Conservation (phyloP, 2,888 invertebrate genomes). For the Villa cingulata region DNA sequence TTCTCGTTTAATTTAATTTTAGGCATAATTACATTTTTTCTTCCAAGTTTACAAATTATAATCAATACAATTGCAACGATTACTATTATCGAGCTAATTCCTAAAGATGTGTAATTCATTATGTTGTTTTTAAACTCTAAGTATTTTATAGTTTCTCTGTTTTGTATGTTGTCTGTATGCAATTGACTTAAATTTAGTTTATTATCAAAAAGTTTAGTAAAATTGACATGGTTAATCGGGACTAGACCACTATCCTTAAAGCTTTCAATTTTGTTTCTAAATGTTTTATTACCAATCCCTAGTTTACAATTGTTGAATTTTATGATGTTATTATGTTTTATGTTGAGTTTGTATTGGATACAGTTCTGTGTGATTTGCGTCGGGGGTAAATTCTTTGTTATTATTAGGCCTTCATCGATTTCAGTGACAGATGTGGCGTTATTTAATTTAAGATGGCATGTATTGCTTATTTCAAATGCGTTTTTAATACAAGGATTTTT, state of each 20-base stretch:
- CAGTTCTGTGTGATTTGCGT: not conserved
- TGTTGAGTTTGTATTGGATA: not conserved
- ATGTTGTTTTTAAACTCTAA: not conserved
- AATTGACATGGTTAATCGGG: not conserved
- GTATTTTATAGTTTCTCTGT: not conserved
- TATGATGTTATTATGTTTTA: not conserved
- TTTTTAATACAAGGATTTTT: not conserved
- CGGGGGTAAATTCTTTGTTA: not conserved
- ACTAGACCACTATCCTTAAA: not conserved
- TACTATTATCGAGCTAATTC: not conserved
- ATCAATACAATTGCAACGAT: not conserved
- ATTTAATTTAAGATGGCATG: not conserved
- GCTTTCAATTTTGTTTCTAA: not conserved
- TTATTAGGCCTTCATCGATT: not conserved
- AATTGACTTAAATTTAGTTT: not conserved
- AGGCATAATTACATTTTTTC: not conserved
- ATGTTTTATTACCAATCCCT: not conserved
- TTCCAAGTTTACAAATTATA: not conserved
- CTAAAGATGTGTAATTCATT: not conserved
- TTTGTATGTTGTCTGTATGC: not conserved
- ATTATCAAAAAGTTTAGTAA: not conserved
- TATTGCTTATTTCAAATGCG: not conserved
- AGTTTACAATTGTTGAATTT: not conserved
- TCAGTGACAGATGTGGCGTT: not conserved
- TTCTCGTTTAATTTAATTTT: not conserved